A percentile compares a stretch with the other conserved stretches of the same genome.
Conservation (phyloP, 2,113 vertebrate species). For the Otus sunia region DNA sequence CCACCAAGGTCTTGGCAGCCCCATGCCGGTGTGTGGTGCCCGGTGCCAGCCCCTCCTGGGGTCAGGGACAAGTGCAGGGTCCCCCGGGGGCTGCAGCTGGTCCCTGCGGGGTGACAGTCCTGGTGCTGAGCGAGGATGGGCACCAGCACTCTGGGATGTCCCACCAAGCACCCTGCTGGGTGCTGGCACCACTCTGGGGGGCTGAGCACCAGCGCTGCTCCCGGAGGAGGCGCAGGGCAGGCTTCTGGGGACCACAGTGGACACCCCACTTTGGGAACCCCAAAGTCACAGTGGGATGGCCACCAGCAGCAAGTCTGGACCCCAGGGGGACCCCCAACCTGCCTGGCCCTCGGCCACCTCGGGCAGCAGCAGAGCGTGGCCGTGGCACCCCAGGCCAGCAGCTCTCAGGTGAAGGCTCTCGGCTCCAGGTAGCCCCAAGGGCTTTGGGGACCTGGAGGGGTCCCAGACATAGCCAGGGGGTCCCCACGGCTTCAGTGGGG, state of each 20-base stretch:
- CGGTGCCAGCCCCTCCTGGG: background rate
- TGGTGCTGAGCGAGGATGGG: background rate
- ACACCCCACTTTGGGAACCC: fast-evolving
- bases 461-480: fast-evolving
- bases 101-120: background rate
- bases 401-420: background rate
- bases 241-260: too few species aligned
- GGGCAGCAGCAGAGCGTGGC: fast-evolving
- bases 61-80: fast-evolving
- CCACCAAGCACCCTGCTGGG: background rate
- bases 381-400: fast-evolving
- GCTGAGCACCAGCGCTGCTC: too few species aligned
- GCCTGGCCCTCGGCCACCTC: background rate
- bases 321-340: fast-evolving
- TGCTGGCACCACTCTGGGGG: too few species aligned
- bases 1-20: background rate
- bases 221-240: background rate
- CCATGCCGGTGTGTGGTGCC: fast-evolving
- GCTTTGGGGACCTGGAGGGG: background rate
- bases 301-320: background rate
- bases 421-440: background rate
- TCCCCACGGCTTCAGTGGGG: fast-evolving
- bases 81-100: background rate
- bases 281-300: background rate
- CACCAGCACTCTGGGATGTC: background rate